phyloP scores from a whole-genome alignment of 2,888 invertebrate genomes.

The Xestobium rufovillosum region DNA sequence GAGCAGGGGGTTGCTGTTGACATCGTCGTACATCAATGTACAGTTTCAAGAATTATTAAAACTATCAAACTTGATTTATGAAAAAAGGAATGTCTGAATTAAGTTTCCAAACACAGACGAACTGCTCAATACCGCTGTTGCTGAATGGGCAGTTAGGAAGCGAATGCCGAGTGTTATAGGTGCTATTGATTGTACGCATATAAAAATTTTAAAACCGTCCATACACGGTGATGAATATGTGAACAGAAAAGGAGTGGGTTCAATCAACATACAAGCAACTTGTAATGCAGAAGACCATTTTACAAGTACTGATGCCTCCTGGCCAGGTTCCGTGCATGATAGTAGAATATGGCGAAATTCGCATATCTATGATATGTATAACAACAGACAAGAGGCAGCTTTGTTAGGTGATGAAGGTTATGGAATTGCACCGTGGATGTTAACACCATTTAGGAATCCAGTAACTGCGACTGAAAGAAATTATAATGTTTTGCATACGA shows the following conservation, averaged over 20 bases:
- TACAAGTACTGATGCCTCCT: conserved; percentile 19
- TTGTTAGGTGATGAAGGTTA: conserved; percentile 22
- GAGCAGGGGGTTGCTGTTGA: conserved; percentile 14
- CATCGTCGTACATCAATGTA: conserved; percentile 11
- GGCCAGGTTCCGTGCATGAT: conserved; percentile 22
- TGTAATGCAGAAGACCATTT: conserved; percentile 19
- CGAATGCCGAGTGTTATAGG: too few species aligned
- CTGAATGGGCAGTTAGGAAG: conserved; percentile 3
- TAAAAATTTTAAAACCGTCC: too few species aligned
- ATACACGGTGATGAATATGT: too few species aligned
- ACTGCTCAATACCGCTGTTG: neutral
- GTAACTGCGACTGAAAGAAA: conserved; percentile 13
- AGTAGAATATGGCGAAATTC: conserved; percentile 19
- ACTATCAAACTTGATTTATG: conserved; percentile 2
- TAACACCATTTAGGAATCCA: conserved; percentile 21
- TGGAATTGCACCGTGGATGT: conserved; percentile 21
- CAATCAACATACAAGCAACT: conserved; percentile 21
- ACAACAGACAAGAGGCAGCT: too few species aligned
- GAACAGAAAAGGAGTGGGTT: conserved; percentile 20
- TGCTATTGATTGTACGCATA: too few species aligned
- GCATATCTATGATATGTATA: conserved; percentile 13
- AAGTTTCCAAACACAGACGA: conserved; percentile 8
- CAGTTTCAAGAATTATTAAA: conserved; percentile 9
- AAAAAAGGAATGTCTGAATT: conserved; percentile 10
- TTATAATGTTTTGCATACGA: conserved; percentile 18